Evolutionary conservation across 2,113 vertebrate species (phyloP).

Genomic region (Bubalus kerabau): DNA sequence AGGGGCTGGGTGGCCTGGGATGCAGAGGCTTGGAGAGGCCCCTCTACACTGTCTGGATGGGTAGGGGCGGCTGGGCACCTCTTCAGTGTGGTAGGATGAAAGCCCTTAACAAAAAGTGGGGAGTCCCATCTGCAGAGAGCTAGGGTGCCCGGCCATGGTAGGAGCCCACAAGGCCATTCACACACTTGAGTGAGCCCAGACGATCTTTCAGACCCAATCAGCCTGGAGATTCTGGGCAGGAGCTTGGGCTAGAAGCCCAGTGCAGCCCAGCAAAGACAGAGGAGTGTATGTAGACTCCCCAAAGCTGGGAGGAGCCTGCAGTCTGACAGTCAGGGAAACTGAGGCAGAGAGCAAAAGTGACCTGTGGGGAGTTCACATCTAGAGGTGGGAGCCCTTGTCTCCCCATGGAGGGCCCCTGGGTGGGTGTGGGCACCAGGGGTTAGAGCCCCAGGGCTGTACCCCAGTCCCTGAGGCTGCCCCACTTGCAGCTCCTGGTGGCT

Average conservation of each 20-base stretch:
- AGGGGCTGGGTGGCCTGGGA: not conserved
- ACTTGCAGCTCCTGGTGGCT: not conserved
- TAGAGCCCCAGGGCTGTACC: not conserved
- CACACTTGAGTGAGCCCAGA: rapidly evolving
- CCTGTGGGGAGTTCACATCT: not conserved
- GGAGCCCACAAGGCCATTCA: rapidly evolving
- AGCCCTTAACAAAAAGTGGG: not conserved
- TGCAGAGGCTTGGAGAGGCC: not conserved
- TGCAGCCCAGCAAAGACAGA: not conserved
- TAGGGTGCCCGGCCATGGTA: rapidly evolving
- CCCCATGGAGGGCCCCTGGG: not conserved
- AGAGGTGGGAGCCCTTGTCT: not conserved
- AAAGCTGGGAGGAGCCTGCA: not conserved
- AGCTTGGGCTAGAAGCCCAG: not conserved
- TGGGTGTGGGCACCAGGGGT: not conserved
- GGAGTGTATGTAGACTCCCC: not conserved
- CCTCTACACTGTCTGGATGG: not conserved
- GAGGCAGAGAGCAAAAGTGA: not conserved
- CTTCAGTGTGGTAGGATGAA: not conserved
- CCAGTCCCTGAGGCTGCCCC: not conserved
- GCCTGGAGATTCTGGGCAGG: not conserved
- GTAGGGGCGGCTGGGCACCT: rapidly evolving
- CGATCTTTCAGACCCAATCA: not conserved
- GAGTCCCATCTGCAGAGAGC: not conserved
- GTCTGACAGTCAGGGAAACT: not conserved